These are phyloP conservation scores for Dreissena polymorpha DNA, from an alignment of 1,140 invertebrate genomes.

Conservation along the genomic window DNA sequence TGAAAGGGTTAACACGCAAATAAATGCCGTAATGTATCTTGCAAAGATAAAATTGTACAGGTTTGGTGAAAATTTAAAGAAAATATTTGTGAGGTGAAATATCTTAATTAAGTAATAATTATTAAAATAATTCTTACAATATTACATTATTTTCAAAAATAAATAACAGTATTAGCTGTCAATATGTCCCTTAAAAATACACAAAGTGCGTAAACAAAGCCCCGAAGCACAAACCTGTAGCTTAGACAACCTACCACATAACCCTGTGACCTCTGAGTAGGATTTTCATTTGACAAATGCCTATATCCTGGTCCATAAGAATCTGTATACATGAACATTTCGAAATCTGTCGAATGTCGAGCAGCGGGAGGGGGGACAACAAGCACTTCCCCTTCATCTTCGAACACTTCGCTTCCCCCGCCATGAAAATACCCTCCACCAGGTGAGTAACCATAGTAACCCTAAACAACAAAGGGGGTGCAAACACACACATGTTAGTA, in stretches of 20 bases:
- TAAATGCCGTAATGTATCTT: too few relatives aligned
- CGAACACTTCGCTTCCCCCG: conserved; percentile 44
- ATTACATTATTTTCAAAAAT: too few relatives aligned
- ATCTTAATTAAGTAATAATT: too few relatives aligned
- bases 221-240: too few relatives aligned
- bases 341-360: conserved; percentile 53
- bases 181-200: too few relatives aligned
- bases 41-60: too few relatives aligned
- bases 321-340: conserved; percentile 39
- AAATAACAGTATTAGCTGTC: too few relatives aligned
- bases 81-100: too few relatives aligned
- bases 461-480: not conserved
- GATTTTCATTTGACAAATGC: not conserved
- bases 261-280: conserved; percentile 34
- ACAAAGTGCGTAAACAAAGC: too few relatives aligned
- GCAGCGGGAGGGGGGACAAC: conserved; percentile 52
- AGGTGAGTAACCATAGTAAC: not conserved
- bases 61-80: too few relatives aligned
- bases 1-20: too few relatives aligned
- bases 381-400: conserved; percentile 56
- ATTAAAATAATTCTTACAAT: too few relatives aligned
- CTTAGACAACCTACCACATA: conserved; percentile 57
- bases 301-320: conserved; percentile 39
- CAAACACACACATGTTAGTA: conserved; percentile 1
- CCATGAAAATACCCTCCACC: conserved; percentile 41